Base-by-base conservation (phyloP, 2,888 invertebrate genomes). In the Germaria angustata region DNA sequence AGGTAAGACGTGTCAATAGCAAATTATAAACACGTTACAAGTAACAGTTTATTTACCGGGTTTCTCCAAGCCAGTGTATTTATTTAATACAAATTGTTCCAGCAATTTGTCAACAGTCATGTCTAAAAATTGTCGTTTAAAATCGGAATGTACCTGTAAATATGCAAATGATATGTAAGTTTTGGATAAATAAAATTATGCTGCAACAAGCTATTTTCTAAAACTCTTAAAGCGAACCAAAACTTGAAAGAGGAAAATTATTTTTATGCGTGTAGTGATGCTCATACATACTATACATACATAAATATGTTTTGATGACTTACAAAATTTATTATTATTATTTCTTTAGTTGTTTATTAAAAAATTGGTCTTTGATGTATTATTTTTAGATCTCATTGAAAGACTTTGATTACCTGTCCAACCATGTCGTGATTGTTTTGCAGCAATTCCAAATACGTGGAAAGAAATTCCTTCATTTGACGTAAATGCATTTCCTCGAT, bases 381-480 rank as follows among this genome's bases (percentile, higher is more conserved):
- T n/a, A n/a, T n/a, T n/a, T n/a, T n/a, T n/a, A n/a, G n/a, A n/a
- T n/a, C n/a, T n/a, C n/a, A n/a, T n/a, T n/a, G n/a, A n/a, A n/a
- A n/a, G n/a, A n/a, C n/a, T 76, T 24, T 66, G 7, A 24, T 86
- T 88, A 93, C 93, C 92, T 96, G 95, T 46, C 97, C 98, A 92
- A 98, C 95, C 89, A 97, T 94, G 87, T 96, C 96, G 91, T 98
- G 97, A 89, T 97, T 97, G 88, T 95, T 95, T 88, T 98, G 96
- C 86, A 97, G 93, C 83, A 97, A 94, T 88, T 96, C 95, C 81
- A 96, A 95, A 91, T 98, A 98, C 5, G 94, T 95, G 87, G 96
- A 96, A 46, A 98, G 93, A 93, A 98, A 98, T 87, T 97, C 96
- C 90, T 97, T 97, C 98, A 99, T 98, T 90, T 97, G 97, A 86